Conservation (phyloP, 2,113 vertebrate genomes). For the Greenwoodochromis staneri region DNA sequence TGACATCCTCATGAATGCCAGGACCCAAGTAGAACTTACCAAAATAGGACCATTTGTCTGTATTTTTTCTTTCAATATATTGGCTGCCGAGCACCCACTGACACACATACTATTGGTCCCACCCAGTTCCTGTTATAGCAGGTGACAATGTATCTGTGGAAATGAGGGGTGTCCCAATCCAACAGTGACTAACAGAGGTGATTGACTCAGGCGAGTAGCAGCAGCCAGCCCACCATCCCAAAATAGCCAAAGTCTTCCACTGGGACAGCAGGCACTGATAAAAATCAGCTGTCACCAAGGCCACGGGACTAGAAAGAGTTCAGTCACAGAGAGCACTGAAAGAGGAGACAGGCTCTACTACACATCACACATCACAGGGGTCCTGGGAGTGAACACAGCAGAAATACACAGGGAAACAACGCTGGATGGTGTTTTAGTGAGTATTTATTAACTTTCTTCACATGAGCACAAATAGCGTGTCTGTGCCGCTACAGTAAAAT, state of each 20-base stretch:
- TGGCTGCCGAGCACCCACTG: background rate
- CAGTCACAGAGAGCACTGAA: slow-evolving; percentile 17
- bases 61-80: background rate
- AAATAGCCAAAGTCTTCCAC: slow-evolving; percentile 73
- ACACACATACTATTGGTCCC: slow-evolving; percentile 28
- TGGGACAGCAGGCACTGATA: slow-evolving; percentile 64
- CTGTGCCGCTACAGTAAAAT: background rate
- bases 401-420: background rate
- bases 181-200: slow-evolving; percentile 57
- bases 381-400: background rate
- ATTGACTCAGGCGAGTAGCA: slow-evolving; percentile 78
- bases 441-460: background rate
- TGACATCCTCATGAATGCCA: background rate
- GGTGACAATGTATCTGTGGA: slow-evolving; percentile 51
- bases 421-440: slow-evolving; percentile 34
- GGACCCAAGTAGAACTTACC: background rate
- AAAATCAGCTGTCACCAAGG: slow-evolving; percentile 79
- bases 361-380: background rate
- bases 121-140: slow-evolving; percentile 45
- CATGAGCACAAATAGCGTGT: background rate
- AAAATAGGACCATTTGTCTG: slow-evolving; percentile 1
- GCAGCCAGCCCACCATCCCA: slow-evolving; percentile 74
- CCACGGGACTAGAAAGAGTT: slow-evolving; percentile 62
- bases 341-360: background rate
- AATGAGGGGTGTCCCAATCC: slow-evolving; percentile 39